Evolutionary conservation across 1,140 invertebrate genomes (phyloP).

Genomic region (Drosophila ananassae): DNA sequence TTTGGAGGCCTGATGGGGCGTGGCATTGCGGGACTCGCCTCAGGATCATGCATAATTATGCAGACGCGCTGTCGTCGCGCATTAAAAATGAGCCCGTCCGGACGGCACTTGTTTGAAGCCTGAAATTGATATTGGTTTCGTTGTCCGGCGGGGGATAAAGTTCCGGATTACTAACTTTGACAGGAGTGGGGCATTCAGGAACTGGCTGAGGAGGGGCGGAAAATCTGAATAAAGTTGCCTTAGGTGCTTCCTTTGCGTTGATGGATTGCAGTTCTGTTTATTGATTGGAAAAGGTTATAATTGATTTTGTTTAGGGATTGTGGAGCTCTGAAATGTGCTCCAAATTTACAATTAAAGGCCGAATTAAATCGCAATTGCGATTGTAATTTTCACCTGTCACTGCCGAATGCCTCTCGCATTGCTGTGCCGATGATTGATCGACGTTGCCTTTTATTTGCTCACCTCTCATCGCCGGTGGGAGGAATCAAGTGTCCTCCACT

Average conservation of each 20-base stretch:
- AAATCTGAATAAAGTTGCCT: conserved; percentile 7
- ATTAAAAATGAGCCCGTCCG: conserved; percentile 70
- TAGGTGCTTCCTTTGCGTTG: conserved; percentile 16
- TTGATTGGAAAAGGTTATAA: conserved; percentile 5
- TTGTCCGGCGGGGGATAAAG: conserved; percentile 23
- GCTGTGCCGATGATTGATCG: conserved; percentile 38
- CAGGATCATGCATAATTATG: conserved; percentile 78
- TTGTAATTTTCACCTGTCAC: conserved; percentile 23
- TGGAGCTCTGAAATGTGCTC: not conserved
- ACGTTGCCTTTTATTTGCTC: conserved; percentile 26
- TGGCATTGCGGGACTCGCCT: conserved; percentile 23
- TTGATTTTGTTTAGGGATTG: conserved; percentile 1
- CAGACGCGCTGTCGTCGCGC: conserved; percentile 69
- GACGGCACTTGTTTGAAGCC: conserved; percentile 59
- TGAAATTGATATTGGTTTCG: conserved; percentile 73
- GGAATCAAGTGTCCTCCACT: conserved; percentile 14
- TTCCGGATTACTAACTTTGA: conserved; percentile 31
- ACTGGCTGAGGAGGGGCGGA: not conserved
- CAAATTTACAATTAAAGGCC: conserved; percentile 3
- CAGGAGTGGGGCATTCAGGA: not conserved
- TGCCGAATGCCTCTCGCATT: conserved; percentile 25
- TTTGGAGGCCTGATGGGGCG: conserved; percentile 1
- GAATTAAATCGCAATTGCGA: conserved; percentile 15
- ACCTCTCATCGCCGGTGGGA: not conserved
- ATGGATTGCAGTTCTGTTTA: conserved; percentile 25